Percentiles rank a stretch among this genome's conserved stretches.
Conservation (phyloP, 2,113 vertebrate species). For the Dromiciops gliroides region DNA sequence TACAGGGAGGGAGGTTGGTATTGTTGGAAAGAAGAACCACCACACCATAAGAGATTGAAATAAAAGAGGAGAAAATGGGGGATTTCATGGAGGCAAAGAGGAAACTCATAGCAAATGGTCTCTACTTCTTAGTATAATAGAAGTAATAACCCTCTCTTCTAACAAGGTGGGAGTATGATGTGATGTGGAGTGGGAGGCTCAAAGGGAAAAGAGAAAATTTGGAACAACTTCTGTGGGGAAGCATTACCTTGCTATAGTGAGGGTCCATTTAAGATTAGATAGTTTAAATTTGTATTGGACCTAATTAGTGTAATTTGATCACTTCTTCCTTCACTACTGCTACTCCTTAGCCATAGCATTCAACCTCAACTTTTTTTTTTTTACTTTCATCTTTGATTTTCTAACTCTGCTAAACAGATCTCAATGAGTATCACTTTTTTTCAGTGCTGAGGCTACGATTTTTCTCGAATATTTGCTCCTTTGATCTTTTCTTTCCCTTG, state of each 20-base stretch:
- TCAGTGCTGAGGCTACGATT: not conserved
- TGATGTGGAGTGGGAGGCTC: not conserved
- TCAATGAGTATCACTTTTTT: not conserved
- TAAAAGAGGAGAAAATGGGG: not conserved
- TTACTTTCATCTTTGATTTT: slow-evolving; percentile 11
- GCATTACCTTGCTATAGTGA: not conserved
- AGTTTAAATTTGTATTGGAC: not conserved
- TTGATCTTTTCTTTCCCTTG: not conserved
- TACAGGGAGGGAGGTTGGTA: not conserved
- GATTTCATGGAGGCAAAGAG: not conserved
- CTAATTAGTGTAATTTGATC: not conserved
- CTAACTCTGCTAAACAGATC: not conserved
- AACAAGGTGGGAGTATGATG: not conserved
- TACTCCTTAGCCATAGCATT: not conserved
- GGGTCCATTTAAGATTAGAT: not conserved
- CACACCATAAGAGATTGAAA: not conserved
- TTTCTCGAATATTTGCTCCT: not conserved
- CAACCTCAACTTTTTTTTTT: not conserved
- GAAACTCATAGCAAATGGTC: not conserved
- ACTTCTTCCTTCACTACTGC: not conserved
- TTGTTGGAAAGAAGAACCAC: not conserved
- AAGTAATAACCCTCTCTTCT: not conserved
- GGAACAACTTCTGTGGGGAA: not conserved
- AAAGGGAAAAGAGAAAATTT: not conserved
- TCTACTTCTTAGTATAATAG: not conserved